Conservation (phyloP, 2,113 vertebrate species). For the Ondatra zibethicus region DNA sequence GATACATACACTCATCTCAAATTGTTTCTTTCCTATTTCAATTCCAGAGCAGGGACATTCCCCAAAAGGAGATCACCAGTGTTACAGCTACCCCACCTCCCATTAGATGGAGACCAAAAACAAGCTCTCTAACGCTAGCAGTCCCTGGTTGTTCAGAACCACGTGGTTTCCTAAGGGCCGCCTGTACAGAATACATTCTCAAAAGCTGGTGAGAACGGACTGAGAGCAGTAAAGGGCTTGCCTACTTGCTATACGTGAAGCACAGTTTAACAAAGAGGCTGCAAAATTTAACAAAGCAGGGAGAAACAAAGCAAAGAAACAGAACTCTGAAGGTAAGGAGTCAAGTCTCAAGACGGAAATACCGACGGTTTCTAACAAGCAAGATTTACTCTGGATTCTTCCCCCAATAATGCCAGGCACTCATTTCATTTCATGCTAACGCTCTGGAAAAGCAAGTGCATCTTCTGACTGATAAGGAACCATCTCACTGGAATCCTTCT, state of each 20-base stretch:
- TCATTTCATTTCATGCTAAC: constrained; percentile 6
- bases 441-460: background rate
- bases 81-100: background rate
- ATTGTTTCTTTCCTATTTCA: background rate
- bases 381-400: background rate
- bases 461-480: background rate
- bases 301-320: background rate
- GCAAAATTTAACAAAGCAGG: background rate
- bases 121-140: background rate
- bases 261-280: constrained; percentile 6
- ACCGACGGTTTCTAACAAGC: constrained; percentile 8
- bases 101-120: background rate
- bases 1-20: background rate
- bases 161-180: background rate
- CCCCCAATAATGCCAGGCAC: background rate
- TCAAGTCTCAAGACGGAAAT: background rate
- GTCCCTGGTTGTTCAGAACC: background rate
- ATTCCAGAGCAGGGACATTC: background rate
- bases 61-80: constrained; percentile 11
- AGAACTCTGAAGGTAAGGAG: background rate
- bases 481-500: background rate
- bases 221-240: background rate
- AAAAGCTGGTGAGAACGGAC: background rate
- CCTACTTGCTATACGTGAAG: background rate
- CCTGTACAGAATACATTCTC: background rate